phyloP scores from a whole-genome alignment of 1,140 invertebrate genomes.

The Caerostris extrusa region DNA sequence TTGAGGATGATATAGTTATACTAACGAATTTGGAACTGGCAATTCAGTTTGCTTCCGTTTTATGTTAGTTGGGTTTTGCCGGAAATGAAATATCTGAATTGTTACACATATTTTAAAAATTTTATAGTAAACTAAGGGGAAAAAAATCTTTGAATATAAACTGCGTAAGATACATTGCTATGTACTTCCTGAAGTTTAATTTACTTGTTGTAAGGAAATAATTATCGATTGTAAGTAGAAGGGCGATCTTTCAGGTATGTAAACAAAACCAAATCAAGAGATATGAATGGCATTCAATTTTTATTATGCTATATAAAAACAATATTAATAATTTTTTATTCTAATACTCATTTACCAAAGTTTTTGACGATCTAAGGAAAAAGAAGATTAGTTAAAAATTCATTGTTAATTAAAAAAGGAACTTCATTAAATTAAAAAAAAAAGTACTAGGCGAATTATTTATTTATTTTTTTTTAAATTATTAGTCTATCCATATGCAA shows the following conservation, averaged over 20 bases:
- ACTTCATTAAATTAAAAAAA: too few species aligned
- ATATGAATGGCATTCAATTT: background rate
- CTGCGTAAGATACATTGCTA: background rate
- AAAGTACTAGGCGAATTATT: too few species aligned
- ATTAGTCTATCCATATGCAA: too few species aligned
- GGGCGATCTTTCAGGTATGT: background rate
- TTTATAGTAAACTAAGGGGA: background rate
- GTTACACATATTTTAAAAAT: background rate
- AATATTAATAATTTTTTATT: background rate
- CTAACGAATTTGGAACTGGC: background rate
- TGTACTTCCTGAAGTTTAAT: background rate
- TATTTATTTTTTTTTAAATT: too few species aligned
- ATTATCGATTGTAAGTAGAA: background rate
- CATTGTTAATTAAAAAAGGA: too few species aligned
- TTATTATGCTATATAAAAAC: background rate
- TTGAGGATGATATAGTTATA: too few species aligned
- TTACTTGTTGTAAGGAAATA: background rate
- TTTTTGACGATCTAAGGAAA: too few species aligned
- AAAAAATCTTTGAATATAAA: background rate
- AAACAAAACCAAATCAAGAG: background rate
- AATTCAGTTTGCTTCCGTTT: background rate
- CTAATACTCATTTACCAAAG: too few species aligned
- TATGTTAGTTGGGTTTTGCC: background rate
- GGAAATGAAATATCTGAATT: background rate
- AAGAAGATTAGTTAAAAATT: too few species aligned